These are phyloP conservation scores for Muscina levida DNA, from an alignment of 2,888 invertebrate species.

Conservation along the genomic window DNA sequence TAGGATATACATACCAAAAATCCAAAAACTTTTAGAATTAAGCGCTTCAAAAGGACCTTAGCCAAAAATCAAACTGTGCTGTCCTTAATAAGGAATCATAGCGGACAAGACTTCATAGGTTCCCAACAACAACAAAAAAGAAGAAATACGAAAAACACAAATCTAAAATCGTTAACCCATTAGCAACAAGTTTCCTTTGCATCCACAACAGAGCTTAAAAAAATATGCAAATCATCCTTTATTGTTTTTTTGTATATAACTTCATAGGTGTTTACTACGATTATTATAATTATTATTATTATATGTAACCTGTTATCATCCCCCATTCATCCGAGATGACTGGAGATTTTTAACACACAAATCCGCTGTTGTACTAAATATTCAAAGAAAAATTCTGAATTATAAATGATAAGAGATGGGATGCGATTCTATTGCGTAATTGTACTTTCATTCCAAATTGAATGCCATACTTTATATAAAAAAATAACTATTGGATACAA, in stretches of 20 bases:
- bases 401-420: not conserved
- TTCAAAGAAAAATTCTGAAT: not conserved
- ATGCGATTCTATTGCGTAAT: not conserved
- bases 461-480: conserved; percentile 14
- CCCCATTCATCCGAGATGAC: conserved; percentile 32
- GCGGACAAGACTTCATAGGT: not conserved
- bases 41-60: not conserved
- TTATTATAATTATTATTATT: conserved; percentile 33
- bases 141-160: no score
- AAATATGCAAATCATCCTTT: not conserved
- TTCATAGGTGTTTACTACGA: conserved; percentile 26
- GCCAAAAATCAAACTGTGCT: no score
- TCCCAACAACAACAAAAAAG: not conserved
- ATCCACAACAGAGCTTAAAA: no score
- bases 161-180: not conserved
- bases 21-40: conserved; percentile 3
- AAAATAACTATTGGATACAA: conserved; percentile 52
- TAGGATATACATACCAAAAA: conserved; percentile 10
- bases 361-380: conserved; percentile 29
- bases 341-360: conserved; percentile 30
- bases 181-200: no score
- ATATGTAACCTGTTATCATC: conserved; percentile 33
- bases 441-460: not conserved
- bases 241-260: not conserved
- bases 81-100: no score